phyloP scores from a whole-genome alignment of 2,888 invertebrate species.

The Eurytoma adleriae region DNA sequence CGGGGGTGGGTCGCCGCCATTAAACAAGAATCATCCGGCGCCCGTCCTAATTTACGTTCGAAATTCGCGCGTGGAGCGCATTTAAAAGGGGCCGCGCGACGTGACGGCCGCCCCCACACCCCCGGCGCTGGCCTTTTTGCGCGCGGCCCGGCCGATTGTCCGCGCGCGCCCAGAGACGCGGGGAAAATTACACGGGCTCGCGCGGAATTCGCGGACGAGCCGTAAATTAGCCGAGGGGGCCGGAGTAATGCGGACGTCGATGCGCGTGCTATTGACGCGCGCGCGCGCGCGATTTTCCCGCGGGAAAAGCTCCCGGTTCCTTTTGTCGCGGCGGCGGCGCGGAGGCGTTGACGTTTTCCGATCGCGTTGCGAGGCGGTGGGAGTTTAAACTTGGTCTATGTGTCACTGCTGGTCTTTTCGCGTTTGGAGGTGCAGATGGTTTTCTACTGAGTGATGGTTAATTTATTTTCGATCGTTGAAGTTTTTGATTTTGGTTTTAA shows the following conservation, averaged over 20 bases:
- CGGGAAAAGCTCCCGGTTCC: constrained; percentile 9
- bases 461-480: too few relatives aligned
- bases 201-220: constrained; percentile 35
- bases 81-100: constrained; percentile 29
- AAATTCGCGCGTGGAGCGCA: constrained; percentile 12
- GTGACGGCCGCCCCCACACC: neutral
- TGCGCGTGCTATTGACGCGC: constrained; percentile 34
- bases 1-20: constrained; percentile 2
- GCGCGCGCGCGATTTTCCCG: neutral
- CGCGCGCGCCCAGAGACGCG: constrained; percentile 16
- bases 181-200: constrained; percentile 33
- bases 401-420: neutral
- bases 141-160: constrained; percentile 1
- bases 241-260: constrained; percentile 20
- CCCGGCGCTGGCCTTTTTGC: neutral
- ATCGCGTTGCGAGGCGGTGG: neutral
- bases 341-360: constrained; percentile 1
- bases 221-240: constrained; percentile 45
- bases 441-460: neutral
- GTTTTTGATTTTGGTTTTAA: too few relatives aligned
- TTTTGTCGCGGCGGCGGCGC: neutral
- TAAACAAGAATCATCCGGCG: constrained; percentile 28
- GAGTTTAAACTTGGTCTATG: neutral
- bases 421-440: neutral
- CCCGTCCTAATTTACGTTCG: constrained; percentile 14